Evolutionary conservation across 2,113 vertebrate genomes (phyloP).

Genomic region (Tyrannus savana): DNA sequence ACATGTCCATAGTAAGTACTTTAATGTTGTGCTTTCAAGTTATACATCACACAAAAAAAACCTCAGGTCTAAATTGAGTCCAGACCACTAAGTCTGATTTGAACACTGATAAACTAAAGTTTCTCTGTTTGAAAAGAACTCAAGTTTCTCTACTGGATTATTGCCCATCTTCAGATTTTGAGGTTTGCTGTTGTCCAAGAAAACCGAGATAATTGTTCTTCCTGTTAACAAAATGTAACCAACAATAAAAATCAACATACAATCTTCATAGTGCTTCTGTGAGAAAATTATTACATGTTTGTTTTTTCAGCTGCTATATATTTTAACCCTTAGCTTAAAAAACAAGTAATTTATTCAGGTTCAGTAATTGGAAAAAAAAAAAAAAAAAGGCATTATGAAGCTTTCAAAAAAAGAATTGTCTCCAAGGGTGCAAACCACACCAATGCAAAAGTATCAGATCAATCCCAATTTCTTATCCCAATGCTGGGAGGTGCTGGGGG

Average conservation of each 20-base stretch:
- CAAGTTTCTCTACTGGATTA: slow-evolving; percentile 29
- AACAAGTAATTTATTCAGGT: not conserved
- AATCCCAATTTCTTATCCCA: not conserved
- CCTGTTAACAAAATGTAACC: slow-evolving; percentile 1
- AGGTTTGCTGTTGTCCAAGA: slow-evolving; percentile 1
- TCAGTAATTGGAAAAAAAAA: not conserved
- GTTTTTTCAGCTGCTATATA: not conserved
- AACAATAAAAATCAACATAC: not conserved
- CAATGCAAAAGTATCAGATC: not conserved
- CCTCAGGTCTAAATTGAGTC: slow-evolving; percentile 47
- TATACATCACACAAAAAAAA: slow-evolving; percentile 40
- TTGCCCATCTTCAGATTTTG: slow-evolving; percentile 29
- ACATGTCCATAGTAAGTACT: not conserved
- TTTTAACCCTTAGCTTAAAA: not conserved
- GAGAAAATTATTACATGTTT: not conserved
- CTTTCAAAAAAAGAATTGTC: not conserved
- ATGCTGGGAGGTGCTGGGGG: not conserved
- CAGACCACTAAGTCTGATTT: slow-evolving; percentile 37
- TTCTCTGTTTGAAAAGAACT: slow-evolving; percentile 17
- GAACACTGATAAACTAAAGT: slow-evolving; percentile 31
- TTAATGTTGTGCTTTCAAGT: slow-evolving; percentile 44
- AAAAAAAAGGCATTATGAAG: not conserved
- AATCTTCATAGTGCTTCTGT: not conserved
- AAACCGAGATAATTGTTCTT: not conserved
- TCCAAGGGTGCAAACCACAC: not conserved